Percentiles rank a stretch among this genome's conserved stretches.
phyloP scores from a whole-genome alignment of 2,797 vertebrate species.

The Borostomias antarcticus region DNA sequence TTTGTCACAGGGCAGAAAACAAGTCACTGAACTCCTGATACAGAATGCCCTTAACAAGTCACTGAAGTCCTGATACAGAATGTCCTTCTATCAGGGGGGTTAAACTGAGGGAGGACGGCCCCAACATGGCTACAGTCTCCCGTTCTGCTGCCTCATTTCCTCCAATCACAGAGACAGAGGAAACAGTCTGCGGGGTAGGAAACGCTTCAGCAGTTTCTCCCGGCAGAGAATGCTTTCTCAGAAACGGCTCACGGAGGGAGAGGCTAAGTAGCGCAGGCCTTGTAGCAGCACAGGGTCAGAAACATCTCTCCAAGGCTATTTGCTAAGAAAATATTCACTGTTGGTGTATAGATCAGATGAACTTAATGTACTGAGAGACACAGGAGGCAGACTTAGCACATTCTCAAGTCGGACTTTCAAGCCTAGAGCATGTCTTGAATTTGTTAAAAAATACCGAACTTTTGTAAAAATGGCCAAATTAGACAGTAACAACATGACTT shows the following conservation, averaged over 20 bases:
- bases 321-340: neutral
- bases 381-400: no score
- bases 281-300: neutral
- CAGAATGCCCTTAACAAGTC: neutral
- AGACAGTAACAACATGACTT: no score
- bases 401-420: no score
- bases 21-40: conserved; percentile 17
- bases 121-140: conserved; percentile 34
- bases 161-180: conserved; percentile 48
- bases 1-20: conserved; percentile 22
- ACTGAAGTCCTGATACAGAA: no score
- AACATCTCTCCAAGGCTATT: neutral
- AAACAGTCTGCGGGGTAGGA: conserved; percentile 65
- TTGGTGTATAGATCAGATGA: neutral
- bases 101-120: conserved; percentile 25
- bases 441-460: no score
- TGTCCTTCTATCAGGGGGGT: conserved; percentile 6
- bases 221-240: conserved; percentile 37
- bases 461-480: no score
- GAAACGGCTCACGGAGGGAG: conserved; percentile 32
- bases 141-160: conserved; percentile 81
- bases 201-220: conserved; percentile 76
- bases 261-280: conserved; percentile 20
- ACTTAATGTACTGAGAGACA: neutral
- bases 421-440: no score